Evolutionary conservation across 1,140 invertebrate species (phyloP).

Genomic region (Antheraea pernyi): DNA sequence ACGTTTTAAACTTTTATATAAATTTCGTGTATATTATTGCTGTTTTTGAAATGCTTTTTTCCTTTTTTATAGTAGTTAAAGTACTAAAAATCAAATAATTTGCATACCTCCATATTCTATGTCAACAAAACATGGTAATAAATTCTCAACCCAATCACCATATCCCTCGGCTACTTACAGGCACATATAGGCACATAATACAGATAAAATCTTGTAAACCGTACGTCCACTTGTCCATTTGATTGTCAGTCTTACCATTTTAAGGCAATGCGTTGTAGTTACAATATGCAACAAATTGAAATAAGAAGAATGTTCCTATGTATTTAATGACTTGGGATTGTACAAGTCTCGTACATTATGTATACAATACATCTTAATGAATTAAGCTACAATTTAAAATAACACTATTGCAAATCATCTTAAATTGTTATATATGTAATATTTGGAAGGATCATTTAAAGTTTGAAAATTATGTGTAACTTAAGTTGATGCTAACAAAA

Average conservation of each 20-base stretch:
- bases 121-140: neutral
- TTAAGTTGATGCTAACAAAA: too few relatives aligned
- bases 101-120: neutral
- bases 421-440: too few relatives aligned
- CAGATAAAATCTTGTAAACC: neutral
- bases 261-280: neutral
- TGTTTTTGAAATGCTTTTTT: too few relatives aligned
- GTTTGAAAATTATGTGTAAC: too few relatives aligned
- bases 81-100: neutral
- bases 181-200: neutral
- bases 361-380: neutral
- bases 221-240: neutral
- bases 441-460: too few relatives aligned
- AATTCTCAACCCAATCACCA: constrained; percentile 2
- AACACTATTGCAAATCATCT: too few relatives aligned
- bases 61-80: too few relatives aligned
- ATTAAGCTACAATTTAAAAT: too few relatives aligned
- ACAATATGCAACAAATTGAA: constrained; percentile 1
- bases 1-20: too few relatives aligned
- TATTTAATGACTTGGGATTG: neutral
- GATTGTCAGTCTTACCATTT: neutral
- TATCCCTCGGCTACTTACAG: neutral
- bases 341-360: neutral
- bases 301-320: neutral
- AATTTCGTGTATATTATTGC: too few relatives aligned